phyloP scores from a whole-genome alignment of 2,888 invertebrate genomes.

The Apodemia zela region DNA sequence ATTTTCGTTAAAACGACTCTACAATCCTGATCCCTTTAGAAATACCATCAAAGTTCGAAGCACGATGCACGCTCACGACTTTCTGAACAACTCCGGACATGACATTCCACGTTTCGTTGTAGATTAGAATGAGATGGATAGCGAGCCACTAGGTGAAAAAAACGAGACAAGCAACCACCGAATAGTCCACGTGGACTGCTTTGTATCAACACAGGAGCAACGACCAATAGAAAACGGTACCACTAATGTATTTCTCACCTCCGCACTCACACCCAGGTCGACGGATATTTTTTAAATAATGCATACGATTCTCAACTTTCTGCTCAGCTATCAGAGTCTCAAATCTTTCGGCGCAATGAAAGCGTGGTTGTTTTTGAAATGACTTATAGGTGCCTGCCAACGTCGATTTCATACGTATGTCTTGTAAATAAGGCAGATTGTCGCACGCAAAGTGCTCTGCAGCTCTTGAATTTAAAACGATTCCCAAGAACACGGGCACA shows the following conservation, averaged over 20 bases:
- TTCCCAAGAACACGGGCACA: constrained; percentile 78
- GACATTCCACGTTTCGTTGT: constrained; percentile 80
- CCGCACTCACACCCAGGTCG: constrained; percentile 75
- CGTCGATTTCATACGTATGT: constrained; percentile 53
- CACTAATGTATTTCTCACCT: constrained; percentile 82
- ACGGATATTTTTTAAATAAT: constrained; percentile 59
- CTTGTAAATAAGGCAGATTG: constrained; percentile 48
- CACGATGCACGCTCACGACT: constrained; percentile 81
- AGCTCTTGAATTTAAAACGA: constrained; percentile 80
- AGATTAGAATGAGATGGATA: constrained; percentile 78
- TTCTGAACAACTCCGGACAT: constrained; percentile 81
- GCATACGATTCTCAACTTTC: constrained; percentile 63
- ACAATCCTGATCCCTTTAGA: constrained; percentile 53
- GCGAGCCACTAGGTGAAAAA: constrained; percentile 69
- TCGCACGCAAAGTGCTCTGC: constrained; percentile 57
- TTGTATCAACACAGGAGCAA: constrained; percentile 79
- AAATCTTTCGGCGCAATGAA: constrained; percentile 46
- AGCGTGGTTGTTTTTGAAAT: constrained; percentile 56
- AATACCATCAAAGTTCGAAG: constrained; percentile 58
- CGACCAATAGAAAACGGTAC: constrained; percentile 80
- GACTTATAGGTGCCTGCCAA: constrained; percentile 53
- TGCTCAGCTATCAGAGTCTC: constrained; percentile 47
- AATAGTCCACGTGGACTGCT: constrained; percentile 79
- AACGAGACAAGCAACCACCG: constrained; percentile 75
- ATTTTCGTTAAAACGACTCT: constrained; percentile 33